These are phyloP conservation scores for Hydractinia echinata DNA, from an alignment of 30 jellyfish, hydroid and myxozoan genomes.

Conservation along the genomic window DNA sequence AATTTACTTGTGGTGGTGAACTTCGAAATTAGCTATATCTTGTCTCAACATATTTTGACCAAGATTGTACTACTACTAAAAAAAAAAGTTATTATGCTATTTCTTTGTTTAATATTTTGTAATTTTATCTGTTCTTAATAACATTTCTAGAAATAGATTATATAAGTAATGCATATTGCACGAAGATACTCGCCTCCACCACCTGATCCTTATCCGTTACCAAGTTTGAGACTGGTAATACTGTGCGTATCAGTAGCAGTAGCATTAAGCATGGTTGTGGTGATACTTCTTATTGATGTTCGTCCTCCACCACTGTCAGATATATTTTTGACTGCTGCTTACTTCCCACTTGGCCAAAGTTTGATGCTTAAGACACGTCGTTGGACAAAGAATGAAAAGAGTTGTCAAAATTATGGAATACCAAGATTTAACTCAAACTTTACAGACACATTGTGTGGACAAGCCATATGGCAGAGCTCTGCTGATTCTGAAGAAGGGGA, in stretches of 20 bases:
- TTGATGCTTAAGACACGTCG: conserved; percentile 89
- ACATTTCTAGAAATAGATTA: background rate
- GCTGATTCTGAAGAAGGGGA: conserved; percentile 98
- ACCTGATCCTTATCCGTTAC: conserved; percentile 98
- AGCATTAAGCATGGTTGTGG: conserved; percentile 97
- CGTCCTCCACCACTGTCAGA: conserved; percentile 99
- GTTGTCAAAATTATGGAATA: conserved; percentile 82
- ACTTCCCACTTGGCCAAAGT: conserved; percentile 97
- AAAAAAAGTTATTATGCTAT: too few relatives aligned
- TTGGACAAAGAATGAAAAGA: conserved; percentile 90
- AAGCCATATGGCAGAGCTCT: conserved; percentile 98
- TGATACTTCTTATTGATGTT: conserved; percentile 87
- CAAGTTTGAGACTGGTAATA: conserved; percentile 89
- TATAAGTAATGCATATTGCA: conserved; percentile 55
- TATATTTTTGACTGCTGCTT: conserved; percentile 85
- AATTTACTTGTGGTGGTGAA: too few relatives aligned
- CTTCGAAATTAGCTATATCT: too few relatives aligned
- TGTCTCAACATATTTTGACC: too few relatives aligned
- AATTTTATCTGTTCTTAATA: background rate
- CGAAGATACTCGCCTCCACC: conserved; percentile 99
- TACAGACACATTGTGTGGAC: conserved; percentile 95
- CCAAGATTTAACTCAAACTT: conserved; percentile 72
- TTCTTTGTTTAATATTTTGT: background rate
- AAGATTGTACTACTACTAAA: too few relatives aligned
- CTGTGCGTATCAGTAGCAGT: conserved; percentile 98